Base-by-base conservation (phyloP, 1,140 invertebrate species). In the Atta texana region DNA sequence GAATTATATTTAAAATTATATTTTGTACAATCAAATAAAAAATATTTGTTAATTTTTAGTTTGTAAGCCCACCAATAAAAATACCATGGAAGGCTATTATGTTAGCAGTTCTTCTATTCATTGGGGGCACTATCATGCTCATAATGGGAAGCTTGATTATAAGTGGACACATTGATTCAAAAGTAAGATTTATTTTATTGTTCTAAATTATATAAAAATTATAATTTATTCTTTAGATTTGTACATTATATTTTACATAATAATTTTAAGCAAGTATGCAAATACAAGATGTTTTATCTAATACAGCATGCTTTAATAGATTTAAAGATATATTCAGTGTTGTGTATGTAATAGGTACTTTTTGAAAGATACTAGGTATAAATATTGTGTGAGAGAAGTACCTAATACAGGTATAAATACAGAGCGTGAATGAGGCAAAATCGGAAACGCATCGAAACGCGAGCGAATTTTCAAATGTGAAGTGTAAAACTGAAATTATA, bases 21-120 rank as follows among this genome's bases (percentile, higher is more conserved):
- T 68, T 66, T 31, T 18, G 7, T n/a, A 39, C 7, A 39, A 39
- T 39, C 34, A 39, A 57, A 8, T 57, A 57, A 57, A 57, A 21
- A 10, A 21, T 57, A 57, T 57, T 57, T 55, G 0, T 55, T 18
- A 57, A 21, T 21, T 90, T 69, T 69, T 24, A 97, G 96, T 97
- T 97, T 95, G 93, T 96, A 88, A 95, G 93, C 87, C 96, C 96
- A 66, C 95, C 96, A 3, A 93, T 96, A 18, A 96, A 96, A 92
- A 96, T 98, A 92, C 98, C 98, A 85, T 98, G 97, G 96, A 98
- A 97, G 94, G 97, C 98, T 1, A 97, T 98, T 55, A 93, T 95
- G 53, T 95, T 98, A 87, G 98, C 98, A 2, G 94, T 96, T 55
- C 95, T 97, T 68, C 94, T 98, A 10, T 97, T 98, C 92, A 92